Percentiles rank a stretch among this genome's conserved stretches.
Evolutionary conservation across 2,888 invertebrate genomes (phyloP).

Genomic region (Cordilura impudica): DNA sequence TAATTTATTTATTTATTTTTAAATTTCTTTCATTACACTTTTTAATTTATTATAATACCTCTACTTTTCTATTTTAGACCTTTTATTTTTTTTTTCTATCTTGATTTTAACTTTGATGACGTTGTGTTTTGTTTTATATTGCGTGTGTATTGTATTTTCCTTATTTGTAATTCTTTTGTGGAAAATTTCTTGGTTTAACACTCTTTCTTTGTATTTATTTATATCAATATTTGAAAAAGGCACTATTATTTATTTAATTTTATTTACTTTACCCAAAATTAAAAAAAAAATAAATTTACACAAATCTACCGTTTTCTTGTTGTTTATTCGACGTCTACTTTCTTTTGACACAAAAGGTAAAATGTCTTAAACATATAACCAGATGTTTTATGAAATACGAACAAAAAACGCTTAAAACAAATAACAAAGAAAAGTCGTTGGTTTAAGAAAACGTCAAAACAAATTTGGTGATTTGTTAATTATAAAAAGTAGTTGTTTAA

Average conservation of each 20-base stretch:
- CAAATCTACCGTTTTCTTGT: slow-evolving; percentile 20
- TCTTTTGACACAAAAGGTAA: slow-evolving; percentile 40
- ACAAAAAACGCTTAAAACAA: not conserved
- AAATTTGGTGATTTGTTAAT: no score
- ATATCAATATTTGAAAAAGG: not conserved
- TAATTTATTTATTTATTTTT: slow-evolving; percentile 4
- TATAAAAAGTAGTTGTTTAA: no score
- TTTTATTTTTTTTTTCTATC: slow-evolving; percentile 12
- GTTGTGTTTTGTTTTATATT: slow-evolving; percentile 49
- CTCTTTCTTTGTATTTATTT: not conserved
- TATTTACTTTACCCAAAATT: slow-evolving; percentile 12
- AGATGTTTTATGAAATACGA: not conserved
- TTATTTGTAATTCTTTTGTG: slow-evolving; percentile 21
- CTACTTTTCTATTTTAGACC: not conserved
- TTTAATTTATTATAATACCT: not conserved
- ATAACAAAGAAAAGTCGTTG: no score
- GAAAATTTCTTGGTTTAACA: not conserved
- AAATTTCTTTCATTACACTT: slow-evolving; percentile 12
- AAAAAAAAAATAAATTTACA: slow-evolving; percentile 20
- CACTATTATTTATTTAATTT: slow-evolving; percentile 30
- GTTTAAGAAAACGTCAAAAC: no score
- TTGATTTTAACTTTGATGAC: slow-evolving; percentile 47
- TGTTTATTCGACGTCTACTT: slow-evolving; percentile 38
- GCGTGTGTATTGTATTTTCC: no score
- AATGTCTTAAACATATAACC: slow-evolving; percentile 1